These are phyloP conservation scores for Boloria selene DNA, from an alignment of 2,888 invertebrate genomes.

Conservation along the genomic window DNA sequence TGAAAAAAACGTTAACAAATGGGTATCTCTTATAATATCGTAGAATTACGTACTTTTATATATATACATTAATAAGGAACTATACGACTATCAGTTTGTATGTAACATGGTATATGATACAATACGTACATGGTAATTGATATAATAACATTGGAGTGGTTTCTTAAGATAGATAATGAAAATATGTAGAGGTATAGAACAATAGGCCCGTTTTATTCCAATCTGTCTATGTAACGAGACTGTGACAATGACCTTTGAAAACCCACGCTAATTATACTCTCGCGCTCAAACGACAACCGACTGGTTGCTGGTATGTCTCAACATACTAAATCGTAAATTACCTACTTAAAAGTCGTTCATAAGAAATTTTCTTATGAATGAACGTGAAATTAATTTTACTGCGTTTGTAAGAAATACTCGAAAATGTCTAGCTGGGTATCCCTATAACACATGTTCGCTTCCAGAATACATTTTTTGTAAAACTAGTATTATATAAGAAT, in stretches of 20 bases:
- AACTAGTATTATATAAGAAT: no score
- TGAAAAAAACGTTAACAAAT: no score
- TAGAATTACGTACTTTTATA: no score
- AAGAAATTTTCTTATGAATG: constrained; percentile 31
- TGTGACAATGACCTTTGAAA: constrained; percentile 79
- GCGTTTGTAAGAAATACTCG: constrained; percentile 16
- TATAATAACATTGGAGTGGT: neutral
- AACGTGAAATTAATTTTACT: constrained; percentile 37
- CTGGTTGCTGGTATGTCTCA: constrained; percentile 63
- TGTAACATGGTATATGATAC: no score
- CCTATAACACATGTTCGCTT: no score
- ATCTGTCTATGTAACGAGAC: constrained; percentile 56
- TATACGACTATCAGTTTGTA: no score
- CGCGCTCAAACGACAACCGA: constrained; percentile 62
- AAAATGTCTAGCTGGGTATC: no score
- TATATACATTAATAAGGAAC: no score
- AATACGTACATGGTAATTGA: no score
- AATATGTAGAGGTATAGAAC: constrained; percentile 46
- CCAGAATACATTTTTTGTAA: no score
- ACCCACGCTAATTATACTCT: constrained; percentile 80
- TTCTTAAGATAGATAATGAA: constrained; percentile 21
- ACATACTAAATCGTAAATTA: constrained; percentile 46
- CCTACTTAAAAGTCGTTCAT: constrained; percentile 39
- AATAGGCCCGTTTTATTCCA: constrained; percentile 58
- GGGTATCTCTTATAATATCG: no score